phyloP scores from a whole-genome alignment of 2,113 vertebrate species.

The Cinclus mexicanus region DNA sequence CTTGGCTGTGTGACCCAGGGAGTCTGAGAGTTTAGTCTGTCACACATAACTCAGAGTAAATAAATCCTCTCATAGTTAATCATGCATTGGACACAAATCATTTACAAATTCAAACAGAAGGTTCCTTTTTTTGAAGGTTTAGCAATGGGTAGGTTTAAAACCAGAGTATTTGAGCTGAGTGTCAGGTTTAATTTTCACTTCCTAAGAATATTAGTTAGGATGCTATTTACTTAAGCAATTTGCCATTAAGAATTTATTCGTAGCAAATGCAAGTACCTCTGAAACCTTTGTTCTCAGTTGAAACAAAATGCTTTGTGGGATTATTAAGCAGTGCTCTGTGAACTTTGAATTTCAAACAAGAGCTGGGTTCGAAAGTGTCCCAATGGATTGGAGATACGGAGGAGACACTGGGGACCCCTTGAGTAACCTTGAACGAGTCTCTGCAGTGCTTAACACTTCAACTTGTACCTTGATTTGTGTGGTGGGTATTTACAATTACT shows the following conservation, averaged over 20 bases:
- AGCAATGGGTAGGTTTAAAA: background rate
- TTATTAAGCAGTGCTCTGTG: background rate
- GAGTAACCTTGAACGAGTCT: background rate
- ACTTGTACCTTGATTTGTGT: rapidly evolving
- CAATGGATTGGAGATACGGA: background rate
- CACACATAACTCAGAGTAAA: background rate
- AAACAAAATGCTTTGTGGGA: background rate
- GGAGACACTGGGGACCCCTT: background rate
- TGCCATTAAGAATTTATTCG: background rate
- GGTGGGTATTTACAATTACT: background rate
- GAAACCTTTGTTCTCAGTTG: constrained; percentile 1
- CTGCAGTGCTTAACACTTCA: background rate
- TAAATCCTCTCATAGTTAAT: background rate
- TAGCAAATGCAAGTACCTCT: background rate
- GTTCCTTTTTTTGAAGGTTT: background rate
- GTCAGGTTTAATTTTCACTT: constrained; percentile 19
- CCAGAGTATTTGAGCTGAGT: background rate
- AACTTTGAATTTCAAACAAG: background rate
- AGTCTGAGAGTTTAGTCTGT: background rate
- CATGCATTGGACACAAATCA: background rate
- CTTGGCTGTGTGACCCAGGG: background rate
- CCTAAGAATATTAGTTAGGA: background rate
- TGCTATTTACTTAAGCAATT: background rate
- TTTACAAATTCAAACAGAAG: background rate
- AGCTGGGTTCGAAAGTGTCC: background rate